Evolutionary conservation across 2,888 invertebrate species (phyloP), one percentile per base, ranked within the genome.

Genomic region (Drosophila limbata): DNA sequence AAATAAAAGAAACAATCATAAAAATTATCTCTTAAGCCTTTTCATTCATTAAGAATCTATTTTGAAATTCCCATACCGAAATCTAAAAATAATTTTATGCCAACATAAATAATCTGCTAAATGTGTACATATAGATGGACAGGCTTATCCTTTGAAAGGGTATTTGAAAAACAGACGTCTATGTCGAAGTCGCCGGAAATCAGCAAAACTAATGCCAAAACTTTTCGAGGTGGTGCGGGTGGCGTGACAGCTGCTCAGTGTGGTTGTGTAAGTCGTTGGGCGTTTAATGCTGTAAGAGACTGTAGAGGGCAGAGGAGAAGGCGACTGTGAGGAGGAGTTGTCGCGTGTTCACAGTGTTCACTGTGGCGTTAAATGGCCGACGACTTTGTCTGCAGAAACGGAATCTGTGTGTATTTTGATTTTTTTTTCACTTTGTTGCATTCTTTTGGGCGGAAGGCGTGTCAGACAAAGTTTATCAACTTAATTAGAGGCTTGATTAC

Each of bases 401-500:
- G 68, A 77, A 76, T 79, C 63, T 59, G 44, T 65, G 31, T 47
- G 47, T 61, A 13, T 15, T 28, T 48, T 45, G n/a, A n/a, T 6
- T 63, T 55, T 42, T 9, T 17, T 25, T 25, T 25, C 25, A 6
- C 25, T 25, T 6, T 47, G 40, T 21, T 33, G 42, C 40, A 19
- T n/a, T 51, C 51, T 56, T 70, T 50, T 48, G 45, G 50, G 35
- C 33, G 37, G 42, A 11, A 48, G 40, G 40, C 63, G 79, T 76
- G 69, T 47, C 79, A 63, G 52, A 19, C 42, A 78, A 81, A 88
- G 85, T 84, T 88, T 88, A 81, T 86, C 87, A 88, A 84, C 87
- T 84, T 84, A 88, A 84, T 84, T 84, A 84, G 84, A 88, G 89
- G 81, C 89, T 86, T 88, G 89, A 84, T 84, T 86, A 84, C 84